Base-by-base conservation (phyloP, 2,113 vertebrate genomes). In the Dicaeum eximium region DNA sequence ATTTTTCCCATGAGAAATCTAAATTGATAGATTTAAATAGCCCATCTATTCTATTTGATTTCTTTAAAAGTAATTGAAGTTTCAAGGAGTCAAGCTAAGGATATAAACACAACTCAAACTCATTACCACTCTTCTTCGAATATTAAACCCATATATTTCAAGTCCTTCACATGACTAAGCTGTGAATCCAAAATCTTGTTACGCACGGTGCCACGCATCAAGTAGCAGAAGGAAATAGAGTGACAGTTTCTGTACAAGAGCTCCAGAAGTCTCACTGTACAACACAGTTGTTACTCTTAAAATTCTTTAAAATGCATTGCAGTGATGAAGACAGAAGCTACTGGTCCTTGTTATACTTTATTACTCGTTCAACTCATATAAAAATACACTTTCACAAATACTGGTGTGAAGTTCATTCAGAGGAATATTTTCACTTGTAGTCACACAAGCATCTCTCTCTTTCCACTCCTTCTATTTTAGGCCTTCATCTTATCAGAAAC, bases 61-160 rank as follows among this genome's bases (percentile, higher is more conserved):
- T 53, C 72, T 78, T 48, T 69, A 27, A 23, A 74, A 64, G 44
- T 51, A 87, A 85, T 42, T 90, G 65, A 77, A 74, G 40, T 81
- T 95, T 74, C 56, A 83, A 75, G 31, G 35, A 85, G 47, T 47
- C 38, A 91, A 82, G 30, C 48, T 74, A 95, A 64, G 73, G 40
- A 57, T 88, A 91, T 91, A 87, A 93, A 58, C 33, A 53, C 15
- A 57, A 62, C 27, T 57, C 54, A 91, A 95, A 93, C n/a, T 91
- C 88, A 88, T 15, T n/a, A 74, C 44, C 51, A 85, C 21, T n/a
- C 66, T 90, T 82, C 74, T 94, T 93, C 83, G 83, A 80, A 50
- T 93, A 93, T 91, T 95, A 94, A 96, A 94, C 58, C 56, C 35
- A 61, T 93, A 93, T 95, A 93, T 96, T 94, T 80, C 37, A 92